Percentiles rank a stretch among this genome's conserved stretches.
phyloP scores from a whole-genome alignment of 2,797 vertebrate genomes.

The Urophycis tenuis region DNA sequence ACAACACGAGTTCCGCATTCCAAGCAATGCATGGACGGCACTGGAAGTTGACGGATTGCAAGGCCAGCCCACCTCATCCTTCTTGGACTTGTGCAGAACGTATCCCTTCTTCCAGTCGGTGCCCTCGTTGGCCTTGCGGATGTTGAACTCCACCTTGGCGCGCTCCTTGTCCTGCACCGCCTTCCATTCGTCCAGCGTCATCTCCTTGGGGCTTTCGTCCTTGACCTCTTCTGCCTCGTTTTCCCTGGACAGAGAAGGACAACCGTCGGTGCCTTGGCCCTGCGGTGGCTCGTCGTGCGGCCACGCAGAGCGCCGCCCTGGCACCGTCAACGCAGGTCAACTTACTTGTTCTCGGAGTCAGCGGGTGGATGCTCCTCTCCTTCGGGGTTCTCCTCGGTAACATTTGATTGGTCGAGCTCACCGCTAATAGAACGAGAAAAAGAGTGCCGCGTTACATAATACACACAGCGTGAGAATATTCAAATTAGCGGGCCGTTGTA shows the following conservation, averaged over 20 bases:
- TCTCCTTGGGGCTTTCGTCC: conserved; percentile 96
- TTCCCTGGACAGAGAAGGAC: conserved; percentile 73
- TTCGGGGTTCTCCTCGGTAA: conserved; percentile 90
- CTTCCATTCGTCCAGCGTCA: conserved; percentile 99
- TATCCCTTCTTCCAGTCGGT: conserved; percentile 96
- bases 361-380: conserved; percentile 93
- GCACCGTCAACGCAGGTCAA: no score
- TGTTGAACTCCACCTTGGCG: conserved; percentile 97
- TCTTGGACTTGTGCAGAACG: conserved; percentile 97
- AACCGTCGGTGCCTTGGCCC: background rate
- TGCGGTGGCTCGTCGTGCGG: background rate
- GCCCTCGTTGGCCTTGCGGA: conserved; percentile 96
- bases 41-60: background rate
- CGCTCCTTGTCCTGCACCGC: conserved; percentile 96
- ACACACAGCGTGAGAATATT: background rate
- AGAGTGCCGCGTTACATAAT: background rate
- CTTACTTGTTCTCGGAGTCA: conserved; percentile 98
- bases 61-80: conserved; percentile 80
- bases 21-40: no score
- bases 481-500: background rate
- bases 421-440: conserved; percentile 51
- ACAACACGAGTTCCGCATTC: no score
- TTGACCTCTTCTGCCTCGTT: conserved; percentile 96
- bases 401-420: conserved; percentile 91
- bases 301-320: no score